Evolutionary conservation across 2,797 vertebrate genomes (phyloP).

Genomic region (Acomys russatus): DNA sequence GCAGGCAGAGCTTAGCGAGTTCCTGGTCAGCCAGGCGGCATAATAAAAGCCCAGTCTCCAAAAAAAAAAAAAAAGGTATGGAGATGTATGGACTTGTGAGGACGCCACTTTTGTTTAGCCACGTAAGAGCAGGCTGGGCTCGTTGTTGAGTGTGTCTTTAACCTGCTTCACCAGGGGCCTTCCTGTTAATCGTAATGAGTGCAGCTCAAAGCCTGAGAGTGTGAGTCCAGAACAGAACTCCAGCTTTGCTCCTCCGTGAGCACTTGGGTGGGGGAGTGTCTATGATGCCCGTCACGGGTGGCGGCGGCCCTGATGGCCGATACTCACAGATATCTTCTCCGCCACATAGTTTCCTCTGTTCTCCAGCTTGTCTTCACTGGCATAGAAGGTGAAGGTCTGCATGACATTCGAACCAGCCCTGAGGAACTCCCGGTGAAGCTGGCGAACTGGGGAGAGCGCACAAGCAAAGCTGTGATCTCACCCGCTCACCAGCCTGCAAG

Average conservation of each 20-base stretch:
- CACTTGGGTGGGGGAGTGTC: background rate
- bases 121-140: background rate
- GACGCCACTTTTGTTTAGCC: background rate
- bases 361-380: slow-evolving; percentile 97
- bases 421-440: slow-evolving; percentile 98
- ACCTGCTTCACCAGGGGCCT: slow-evolving; percentile 39
- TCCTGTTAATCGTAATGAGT: background rate
- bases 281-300: fast-evolving
- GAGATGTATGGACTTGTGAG: background rate
- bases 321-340: slow-evolving; percentile 90
- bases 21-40: background rate
- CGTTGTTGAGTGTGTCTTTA: background rate
- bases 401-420: slow-evolving; percentile 96
- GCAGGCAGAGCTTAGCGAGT: background rate
- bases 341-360: slow-evolving; percentile 95
- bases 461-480: background rate
- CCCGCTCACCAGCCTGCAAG: background rate
- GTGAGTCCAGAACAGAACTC: background rate
- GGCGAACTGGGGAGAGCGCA: slow-evolving; percentile 91
- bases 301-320: background rate
- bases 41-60: background rate
- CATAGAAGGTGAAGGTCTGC: slow-evolving; percentile 98
- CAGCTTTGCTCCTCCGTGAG: background rate
- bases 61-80: background rate
- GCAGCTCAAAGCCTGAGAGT: background rate